Evolutionary conservation across 2,888 invertebrate genomes (phyloP).

Genomic region (Mimumesa dahlbomi): DNA sequence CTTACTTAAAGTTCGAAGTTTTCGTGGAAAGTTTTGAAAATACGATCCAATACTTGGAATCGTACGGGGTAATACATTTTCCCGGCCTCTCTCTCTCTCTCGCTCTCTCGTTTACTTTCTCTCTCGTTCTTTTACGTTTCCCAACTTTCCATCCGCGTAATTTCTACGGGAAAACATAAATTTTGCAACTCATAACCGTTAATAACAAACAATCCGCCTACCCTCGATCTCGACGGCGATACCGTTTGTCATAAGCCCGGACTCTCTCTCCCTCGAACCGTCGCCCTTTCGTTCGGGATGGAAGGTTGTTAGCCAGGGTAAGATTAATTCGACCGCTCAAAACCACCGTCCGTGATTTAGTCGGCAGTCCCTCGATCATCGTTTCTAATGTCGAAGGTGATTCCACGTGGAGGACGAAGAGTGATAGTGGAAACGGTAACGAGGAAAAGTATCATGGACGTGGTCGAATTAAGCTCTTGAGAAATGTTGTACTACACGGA

Average conservation of each 20-base stretch:
- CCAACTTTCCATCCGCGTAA: neutral
- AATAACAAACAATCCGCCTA: constrained; percentile 17
- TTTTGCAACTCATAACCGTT: constrained; percentile 1
- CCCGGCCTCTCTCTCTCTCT: too few relatives aligned
- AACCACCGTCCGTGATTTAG: constrained; percentile 23
- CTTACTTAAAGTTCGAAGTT: too few relatives aligned
- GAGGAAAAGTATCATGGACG: too few relatives aligned
- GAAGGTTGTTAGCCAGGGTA: constrained; percentile 11
- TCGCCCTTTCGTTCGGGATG: neutral
- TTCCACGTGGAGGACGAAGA: neutral
- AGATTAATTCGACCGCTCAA: constrained; percentile 37
- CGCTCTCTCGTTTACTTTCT: too few relatives aligned
- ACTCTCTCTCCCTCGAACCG: neutral
- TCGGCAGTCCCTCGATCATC: constrained; percentile 13
- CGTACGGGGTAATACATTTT: too few relatives aligned
- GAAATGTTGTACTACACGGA: neutral
- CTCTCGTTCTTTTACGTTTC: neutral
- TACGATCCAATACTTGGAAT: too few relatives aligned
- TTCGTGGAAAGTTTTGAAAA: too few relatives aligned
- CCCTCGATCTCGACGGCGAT: constrained; percentile 3
- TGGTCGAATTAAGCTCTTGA: too few relatives aligned
- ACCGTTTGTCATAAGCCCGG: constrained; percentile 11
- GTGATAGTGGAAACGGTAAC: neutral
- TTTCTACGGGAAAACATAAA: constrained; percentile 1
- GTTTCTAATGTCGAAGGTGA: constrained; percentile 5